A percentile compares a stretch with the other conserved stretches of the same genome.
These are phyloP conservation scores for Protobothrops mucrosquamatus DNA, from an alignment of 2,113 vertebrate species.

Conservation along the genomic window DNA sequence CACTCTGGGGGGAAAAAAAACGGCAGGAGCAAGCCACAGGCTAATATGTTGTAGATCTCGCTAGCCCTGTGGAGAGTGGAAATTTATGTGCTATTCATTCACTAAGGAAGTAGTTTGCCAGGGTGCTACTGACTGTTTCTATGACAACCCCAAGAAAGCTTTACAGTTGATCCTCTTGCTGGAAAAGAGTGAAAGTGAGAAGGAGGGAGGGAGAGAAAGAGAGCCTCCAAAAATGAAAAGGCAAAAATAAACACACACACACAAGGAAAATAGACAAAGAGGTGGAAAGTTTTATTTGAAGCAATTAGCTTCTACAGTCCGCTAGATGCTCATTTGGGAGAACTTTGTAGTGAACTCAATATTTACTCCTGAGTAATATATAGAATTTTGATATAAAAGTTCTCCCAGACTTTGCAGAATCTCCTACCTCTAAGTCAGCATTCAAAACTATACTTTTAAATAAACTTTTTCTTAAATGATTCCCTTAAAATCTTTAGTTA, in stretches of 20 bases:
- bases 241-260: not conserved
- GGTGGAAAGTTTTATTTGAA: conserved; percentile 27
- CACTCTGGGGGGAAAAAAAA: not conserved
- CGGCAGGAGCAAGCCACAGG: conserved; percentile 9
- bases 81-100: conserved; percentile 32
- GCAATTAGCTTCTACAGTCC: not conserved
- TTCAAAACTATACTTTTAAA: not conserved
- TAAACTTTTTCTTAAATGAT: not conserved
- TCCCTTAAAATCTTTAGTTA: not conserved
- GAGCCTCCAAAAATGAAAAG: not conserved
- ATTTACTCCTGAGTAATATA: not conserved
- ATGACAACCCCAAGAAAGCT: conserved; percentile 48
- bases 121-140: conserved; percentile 47
- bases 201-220: not conserved
- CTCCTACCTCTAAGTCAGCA: not conserved
- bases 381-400: not conserved
- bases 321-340: not conserved
- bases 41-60: not conserved
- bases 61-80: conserved; percentile 22
- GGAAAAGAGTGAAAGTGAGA: conserved; percentile 20
- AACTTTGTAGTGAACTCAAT: not conserved
- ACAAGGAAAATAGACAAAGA: not conserved
- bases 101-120: conserved; percentile 32
- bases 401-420: not conserved
- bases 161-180: conserved; percentile 29